A percentile compares a stretch with the other conserved stretches of the same genome.
These are phyloP conservation scores for Ptyas mucosa DNA, from an alignment of 2,113 vertebrate genomes.

Conservation along the genomic window DNA sequence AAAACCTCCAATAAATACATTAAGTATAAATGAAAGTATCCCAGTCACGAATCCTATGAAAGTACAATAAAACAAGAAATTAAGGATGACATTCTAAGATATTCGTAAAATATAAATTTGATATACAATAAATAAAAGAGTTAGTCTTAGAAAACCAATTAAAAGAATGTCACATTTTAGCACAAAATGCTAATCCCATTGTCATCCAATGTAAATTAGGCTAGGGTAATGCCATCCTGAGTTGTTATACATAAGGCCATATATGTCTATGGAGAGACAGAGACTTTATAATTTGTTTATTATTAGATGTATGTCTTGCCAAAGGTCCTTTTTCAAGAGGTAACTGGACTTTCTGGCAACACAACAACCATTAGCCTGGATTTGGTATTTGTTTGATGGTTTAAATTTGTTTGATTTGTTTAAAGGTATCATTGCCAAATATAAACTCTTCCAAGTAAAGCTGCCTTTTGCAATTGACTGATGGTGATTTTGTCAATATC, in stretches of 20 bases:
- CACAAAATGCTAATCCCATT: background rate
- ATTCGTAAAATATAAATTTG: background rate
- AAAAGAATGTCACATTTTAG: background rate
- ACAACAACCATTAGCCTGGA: too few relatives aligned
- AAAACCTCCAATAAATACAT: background rate
- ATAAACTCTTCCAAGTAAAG: background rate
- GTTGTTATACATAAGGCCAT: background rate
- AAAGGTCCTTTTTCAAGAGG: too few relatives aligned
- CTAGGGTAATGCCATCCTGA: background rate
- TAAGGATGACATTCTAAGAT: background rate
- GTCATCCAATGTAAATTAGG: background rate
- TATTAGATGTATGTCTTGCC: too few relatives aligned
- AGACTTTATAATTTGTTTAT: too few relatives aligned
- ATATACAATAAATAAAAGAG: background rate
- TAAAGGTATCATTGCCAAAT: too few relatives aligned
- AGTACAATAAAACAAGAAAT: background rate
- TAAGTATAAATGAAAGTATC: background rate
- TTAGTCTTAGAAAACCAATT: background rate
- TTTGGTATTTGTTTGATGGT: too few relatives aligned
- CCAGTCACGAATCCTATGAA: background rate
- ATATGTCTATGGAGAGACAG: too few relatives aligned
- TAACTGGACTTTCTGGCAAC: too few relatives aligned
- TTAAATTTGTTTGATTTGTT: too few relatives aligned
- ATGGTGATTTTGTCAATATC: background rate
- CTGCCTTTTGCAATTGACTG: background rate